Base-by-base conservation (phyloP, 2,797 vertebrate species). In the Propithecus perrieri region DNA sequence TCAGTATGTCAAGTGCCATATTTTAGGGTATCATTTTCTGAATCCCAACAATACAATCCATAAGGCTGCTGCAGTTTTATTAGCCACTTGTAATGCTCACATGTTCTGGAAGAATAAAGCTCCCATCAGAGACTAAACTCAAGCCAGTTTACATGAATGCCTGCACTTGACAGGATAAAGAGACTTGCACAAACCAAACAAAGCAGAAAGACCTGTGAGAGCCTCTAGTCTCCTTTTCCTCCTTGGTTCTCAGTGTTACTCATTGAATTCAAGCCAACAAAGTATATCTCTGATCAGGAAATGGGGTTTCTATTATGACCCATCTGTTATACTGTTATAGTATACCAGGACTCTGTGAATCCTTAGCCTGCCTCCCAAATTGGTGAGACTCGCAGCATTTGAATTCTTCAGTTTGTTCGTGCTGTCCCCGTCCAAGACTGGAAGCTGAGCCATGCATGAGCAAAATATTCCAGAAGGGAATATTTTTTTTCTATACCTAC, bases 71-170 rank as follows among this genome's bases (percentile, higher is more conserved):
- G 26, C 55, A 97, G 46, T 89, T 85, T 89, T 14, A 63, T 87
- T 91, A 93, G 46, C 20, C 33, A 91, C 28, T 94, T 26, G 89
- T 85, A 65, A 94, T 80, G 55, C 22, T 85, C 95, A 12, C 46
- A 83, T 89, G 35, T 63, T 93, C 63, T 4, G 28, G 80, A 95
- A 28, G 48, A 92, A 89, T 43, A 95, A 84, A 74, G 35, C 76
- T 85, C n/a, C 8, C 46, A 76, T 93, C 55, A 85, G 80, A 87
- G 95, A 85, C 30, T 69, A 90, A 96, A 93, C 17, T 83, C 26
- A 92, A 87, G 24, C 26, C 50, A 95, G 33, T 55, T 38, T 61
- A 94, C 38, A 63, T 91, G 20, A 74, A 26, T 89, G 9, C 24
- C 22, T 67, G 24, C 17, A 28, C 35, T 92, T 89, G 33, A 90